phyloP scores from a whole-genome alignment of 2,113 vertebrate genomes.

The Oreochromis spilurus region DNA sequence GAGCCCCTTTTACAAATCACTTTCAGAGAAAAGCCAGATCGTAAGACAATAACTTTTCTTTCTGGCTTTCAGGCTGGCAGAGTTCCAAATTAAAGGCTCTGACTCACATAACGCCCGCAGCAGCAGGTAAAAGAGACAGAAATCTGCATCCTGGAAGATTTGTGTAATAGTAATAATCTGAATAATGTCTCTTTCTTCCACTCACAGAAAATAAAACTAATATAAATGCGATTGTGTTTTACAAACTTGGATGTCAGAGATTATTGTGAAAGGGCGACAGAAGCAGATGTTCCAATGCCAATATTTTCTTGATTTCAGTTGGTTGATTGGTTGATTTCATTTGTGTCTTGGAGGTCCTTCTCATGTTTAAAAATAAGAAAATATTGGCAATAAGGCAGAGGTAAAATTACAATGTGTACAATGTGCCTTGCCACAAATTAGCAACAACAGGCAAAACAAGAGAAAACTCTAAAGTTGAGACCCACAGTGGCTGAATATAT shows the following conservation, averaged over 20 bases:
- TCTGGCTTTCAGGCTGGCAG: not conserved
- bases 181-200: not conserved
- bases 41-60: not conserved
- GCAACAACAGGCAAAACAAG: not conserved
- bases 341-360: not conserved
- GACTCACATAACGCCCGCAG: not conserved
- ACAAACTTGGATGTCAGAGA: not conserved
- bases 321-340: not conserved
- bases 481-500: accelerated
- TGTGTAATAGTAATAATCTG: not conserved
- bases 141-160: not conserved
- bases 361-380: not conserved
- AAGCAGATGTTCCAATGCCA: accelerated
- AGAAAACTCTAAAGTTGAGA: not conserved
- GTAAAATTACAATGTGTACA: not conserved
- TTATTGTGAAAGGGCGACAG: not conserved
- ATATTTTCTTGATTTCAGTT: not conserved
- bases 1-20: not conserved
- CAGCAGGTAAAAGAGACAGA: not conserved
- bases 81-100: not conserved
- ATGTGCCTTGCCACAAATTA: not conserved
- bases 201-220: not conserved
- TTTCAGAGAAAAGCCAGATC: not conserved
- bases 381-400: not conserved
- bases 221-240: not conserved